These are phyloP conservation scores for Drosophila infuscata DNA, from an alignment of 2,888 invertebrate genomes.

Conservation along the genomic window DNA sequence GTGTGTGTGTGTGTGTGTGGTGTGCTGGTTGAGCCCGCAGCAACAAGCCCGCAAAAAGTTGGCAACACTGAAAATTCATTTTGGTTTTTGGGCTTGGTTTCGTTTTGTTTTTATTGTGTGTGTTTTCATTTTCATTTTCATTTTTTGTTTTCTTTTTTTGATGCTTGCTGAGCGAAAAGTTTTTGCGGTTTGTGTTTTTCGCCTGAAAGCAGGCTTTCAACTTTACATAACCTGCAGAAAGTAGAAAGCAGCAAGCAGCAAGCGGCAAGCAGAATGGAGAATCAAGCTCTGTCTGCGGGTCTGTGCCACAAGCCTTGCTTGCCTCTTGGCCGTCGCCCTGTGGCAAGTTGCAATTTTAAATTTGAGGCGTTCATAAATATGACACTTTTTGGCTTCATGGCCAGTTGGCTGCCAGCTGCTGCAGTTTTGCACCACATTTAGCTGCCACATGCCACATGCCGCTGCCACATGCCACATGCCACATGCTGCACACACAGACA, in stretches of 20 bases:
- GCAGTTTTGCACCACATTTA: constrained; percentile 46
- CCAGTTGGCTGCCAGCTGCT: constrained; percentile 40
- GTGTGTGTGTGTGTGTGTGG: constrained; percentile 11
- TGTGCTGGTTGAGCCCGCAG: constrained; percentile 41
- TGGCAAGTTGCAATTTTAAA: constrained; percentile 57
- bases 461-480: constrained; percentile 37
- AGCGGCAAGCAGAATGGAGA: background rate
- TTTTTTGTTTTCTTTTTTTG: constrained; percentile 24
- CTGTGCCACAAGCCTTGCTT: constrained; percentile 9
- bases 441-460: constrained; percentile 41
- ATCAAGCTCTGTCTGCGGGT: background rate
- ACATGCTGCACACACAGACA: constrained; percentile 17
- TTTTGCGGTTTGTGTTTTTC: constrained; percentile 70
- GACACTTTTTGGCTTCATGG: constrained; percentile 73
- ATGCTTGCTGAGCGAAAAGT: constrained; percentile 37
- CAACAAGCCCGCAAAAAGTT: constrained; percentile 70
- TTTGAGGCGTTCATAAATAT: constrained; percentile 80
- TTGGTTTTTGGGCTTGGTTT: constrained; percentile 55
- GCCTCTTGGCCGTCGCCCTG: constrained; percentile 1
- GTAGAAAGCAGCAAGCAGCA: background rate
- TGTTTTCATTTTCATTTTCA: constrained; percentile 8
- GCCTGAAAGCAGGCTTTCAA: constrained; percentile 73
- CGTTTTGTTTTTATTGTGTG: constrained; percentile 12
- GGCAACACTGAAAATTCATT: constrained; percentile 79
- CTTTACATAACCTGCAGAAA: constrained; percentile 61